Conservation (phyloP, 2,797 vertebrate genomes). For the Carcharodon carcharias region DNA sequence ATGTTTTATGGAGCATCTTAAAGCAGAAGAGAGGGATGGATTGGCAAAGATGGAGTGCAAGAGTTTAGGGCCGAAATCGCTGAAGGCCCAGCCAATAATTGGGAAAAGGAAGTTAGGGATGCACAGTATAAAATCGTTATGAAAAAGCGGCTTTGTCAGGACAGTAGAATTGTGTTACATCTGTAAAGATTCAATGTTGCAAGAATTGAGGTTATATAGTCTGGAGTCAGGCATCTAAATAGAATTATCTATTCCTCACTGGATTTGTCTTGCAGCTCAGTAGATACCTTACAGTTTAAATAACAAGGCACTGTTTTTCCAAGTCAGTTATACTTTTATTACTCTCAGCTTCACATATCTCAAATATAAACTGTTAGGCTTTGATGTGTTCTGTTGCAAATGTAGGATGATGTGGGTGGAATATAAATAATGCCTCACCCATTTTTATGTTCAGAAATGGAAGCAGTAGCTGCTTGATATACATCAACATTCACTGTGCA, state of each 20-base stretch:
- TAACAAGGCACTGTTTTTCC: not conserved
- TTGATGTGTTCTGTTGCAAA: constrained; percentile 15
- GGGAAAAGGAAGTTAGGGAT: not conserved
- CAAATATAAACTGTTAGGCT: not conserved
- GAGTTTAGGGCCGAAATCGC: not conserved
- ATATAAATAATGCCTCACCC: constrained; percentile 3
- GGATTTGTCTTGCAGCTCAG: not conserved
- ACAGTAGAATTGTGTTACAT: not conserved
- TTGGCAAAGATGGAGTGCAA: not conserved
- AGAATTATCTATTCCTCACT: not conserved
- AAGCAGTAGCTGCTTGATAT: not conserved
- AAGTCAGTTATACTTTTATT: not conserved
- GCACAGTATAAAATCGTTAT: not conserved
- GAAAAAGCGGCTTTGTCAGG: not conserved
- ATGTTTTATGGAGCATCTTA: not conserved
- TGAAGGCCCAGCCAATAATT: not conserved
- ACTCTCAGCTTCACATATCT: not conserved
- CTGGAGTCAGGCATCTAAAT: not conserved
- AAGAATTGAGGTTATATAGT: not conserved
- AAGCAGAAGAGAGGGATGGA: no score
- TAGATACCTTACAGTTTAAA: not conserved
- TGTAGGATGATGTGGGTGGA: not conserved
- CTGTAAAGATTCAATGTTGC: not conserved
- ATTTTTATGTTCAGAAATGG: not conserved
- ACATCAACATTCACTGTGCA: not conserved